Conservation (phyloP, 2,888 invertebrate species). For the Patella ulyssiponensis region DNA sequence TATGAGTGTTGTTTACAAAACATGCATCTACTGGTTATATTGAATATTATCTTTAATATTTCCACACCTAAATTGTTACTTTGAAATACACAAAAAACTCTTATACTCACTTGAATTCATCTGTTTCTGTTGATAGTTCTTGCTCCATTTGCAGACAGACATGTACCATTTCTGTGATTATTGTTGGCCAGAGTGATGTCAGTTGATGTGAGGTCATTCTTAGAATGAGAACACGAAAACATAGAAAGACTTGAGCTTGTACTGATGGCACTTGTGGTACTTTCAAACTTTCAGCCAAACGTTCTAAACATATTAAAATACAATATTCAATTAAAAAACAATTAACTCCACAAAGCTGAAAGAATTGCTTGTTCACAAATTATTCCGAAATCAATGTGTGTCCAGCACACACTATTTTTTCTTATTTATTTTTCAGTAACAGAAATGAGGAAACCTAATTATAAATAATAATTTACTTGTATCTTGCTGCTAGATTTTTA, state of each 20-base stretch:
- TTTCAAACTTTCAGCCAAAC: conserved; percentile 86
- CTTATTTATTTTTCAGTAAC: too few species aligned
- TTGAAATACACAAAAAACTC: too few species aligned
- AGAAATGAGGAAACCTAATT: too few species aligned
- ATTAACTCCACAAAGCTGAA: not conserved
- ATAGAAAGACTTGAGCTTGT: conserved; percentile 88
- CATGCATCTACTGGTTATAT: too few species aligned
- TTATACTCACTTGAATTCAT: conserved; percentile 81
- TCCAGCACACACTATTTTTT: too few species aligned
- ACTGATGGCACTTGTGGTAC: conserved; percentile 82
- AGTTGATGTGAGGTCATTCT: conserved; percentile 88
- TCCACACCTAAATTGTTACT: too few species aligned
- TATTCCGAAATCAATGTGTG: too few species aligned
- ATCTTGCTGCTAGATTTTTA: too few species aligned
- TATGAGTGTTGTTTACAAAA: too few species aligned
- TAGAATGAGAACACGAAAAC: conserved; percentile 87
- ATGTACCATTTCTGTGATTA: conserved; percentile 91
- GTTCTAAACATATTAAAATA: conserved; percentile 76
- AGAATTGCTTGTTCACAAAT: too few species aligned
- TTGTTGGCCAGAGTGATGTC: conserved; percentile 91
- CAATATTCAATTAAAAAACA: conserved; percentile 1
- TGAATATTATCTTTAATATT: too few species aligned
- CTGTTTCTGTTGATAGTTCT: conserved; percentile 83
- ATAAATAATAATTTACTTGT: too few species aligned
- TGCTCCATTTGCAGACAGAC: conserved; percentile 89